Conservation (phyloP, 1,140 invertebrate genomes). For the Drosophila lini region DNA sequence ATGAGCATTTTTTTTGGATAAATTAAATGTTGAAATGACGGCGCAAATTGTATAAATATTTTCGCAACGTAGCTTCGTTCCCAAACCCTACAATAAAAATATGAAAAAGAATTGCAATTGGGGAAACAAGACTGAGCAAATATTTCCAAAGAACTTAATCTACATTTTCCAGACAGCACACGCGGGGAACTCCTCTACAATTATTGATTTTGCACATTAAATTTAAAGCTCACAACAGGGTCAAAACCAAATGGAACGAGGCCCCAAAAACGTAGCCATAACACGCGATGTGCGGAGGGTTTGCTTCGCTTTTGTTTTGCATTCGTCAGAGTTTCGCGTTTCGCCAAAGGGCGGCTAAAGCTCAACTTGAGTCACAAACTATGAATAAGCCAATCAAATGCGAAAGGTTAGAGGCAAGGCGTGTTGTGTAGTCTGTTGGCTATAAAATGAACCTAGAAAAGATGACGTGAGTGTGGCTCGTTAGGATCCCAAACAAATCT, state of each 20-base stretch:
- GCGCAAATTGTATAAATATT: slow-evolving; percentile 59
- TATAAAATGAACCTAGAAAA: slow-evolving; percentile 4
- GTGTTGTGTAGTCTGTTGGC: slow-evolving; percentile 11
- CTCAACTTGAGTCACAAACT: slow-evolving; percentile 56
- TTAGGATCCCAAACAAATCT: slow-evolving; percentile 26
- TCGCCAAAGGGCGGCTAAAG: slow-evolving; percentile 37
- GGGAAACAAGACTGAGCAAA: slow-evolving; percentile 1
- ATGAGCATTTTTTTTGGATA: slow-evolving; percentile 24
- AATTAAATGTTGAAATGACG: slow-evolving; percentile 48
- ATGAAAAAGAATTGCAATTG: not conserved
- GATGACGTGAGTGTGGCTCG: slow-evolving; percentile 49
- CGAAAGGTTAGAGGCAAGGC: slow-evolving; percentile 54
- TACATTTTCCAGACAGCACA: not conserved
- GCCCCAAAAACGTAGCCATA: slow-evolving; percentile 48
- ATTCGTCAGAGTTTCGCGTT: slow-evolving; percentile 33
- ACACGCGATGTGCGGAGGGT: slow-evolving; percentile 54
- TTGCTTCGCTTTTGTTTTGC: slow-evolving; percentile 40
- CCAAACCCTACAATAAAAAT: not conserved
- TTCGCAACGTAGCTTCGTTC: slow-evolving; percentile 23
- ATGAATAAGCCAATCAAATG: slow-evolving; percentile 59
- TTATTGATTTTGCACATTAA: slow-evolving; percentile 56
- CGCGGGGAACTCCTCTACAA: not conserved
- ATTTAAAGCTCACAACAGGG: slow-evolving; percentile 58
- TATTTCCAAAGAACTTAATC: slow-evolving; percentile 15
- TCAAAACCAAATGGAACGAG: slow-evolving; percentile 63